Evolutionary conservation across 2,797 vertebrate species (phyloP), one percentile per base, ranked within the genome.

Genomic region (Pygocentrus nattereri): DNA sequence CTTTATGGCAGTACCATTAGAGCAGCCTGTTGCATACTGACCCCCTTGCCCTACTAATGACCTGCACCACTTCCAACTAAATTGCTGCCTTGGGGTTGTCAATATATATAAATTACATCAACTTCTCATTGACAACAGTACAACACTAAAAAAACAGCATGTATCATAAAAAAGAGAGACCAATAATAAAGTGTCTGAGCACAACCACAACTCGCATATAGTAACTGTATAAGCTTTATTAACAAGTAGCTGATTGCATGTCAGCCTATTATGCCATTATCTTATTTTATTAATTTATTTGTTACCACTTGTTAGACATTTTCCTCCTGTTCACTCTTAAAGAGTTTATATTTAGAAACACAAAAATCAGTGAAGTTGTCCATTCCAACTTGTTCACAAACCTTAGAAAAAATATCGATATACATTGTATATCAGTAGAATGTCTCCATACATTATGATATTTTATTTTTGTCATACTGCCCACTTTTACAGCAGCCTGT

Each of bases 11-110:
- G 69, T 41, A 50, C 5, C 30, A 67, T 81, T 81, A 71, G 30
- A 78, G 54, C 79, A 67, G 74, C 81, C 76, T 82, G 74, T 70
- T 72, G 30, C 68, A 67, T 56, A 83, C 58, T 76, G 77, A 23
- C 62, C 76, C 54, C 13, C 74, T 64, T 59, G 64, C 50, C 76
- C 82, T 62, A 47, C 69, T 79, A 82, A 86, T 19, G 54, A 77
- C 80, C 75, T 25, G 30, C 50, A 34, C 12, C 6, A 70, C 54
- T 76, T 64, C 30, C 56, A 72, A 12, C 34, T 11, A 15, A 31
- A 15, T 16, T 34, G 15, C 11, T 61, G 59, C 59, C 59, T 61
- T n/a, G n/a, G n/a, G n/a, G n/a, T n/a, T n/a, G n/a, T n/a, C n/a
- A 25, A 44, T 44, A 44, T 44, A 44, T 44, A 44, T 44, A 25